These are phyloP conservation scores for Drosophila arawakana DNA, from an alignment of 1,140 invertebrate genomes.

Conservation along the genomic window DNA sequence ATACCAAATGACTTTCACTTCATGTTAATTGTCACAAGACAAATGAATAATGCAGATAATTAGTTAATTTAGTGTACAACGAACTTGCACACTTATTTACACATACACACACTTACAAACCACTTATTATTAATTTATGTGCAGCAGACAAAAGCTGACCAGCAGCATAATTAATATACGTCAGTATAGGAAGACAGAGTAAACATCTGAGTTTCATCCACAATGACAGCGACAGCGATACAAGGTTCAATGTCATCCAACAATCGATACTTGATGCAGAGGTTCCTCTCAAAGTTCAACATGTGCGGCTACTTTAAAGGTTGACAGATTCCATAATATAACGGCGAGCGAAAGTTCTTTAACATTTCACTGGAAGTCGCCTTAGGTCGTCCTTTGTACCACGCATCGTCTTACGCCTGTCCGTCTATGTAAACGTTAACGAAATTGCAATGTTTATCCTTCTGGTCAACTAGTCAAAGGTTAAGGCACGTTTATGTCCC, in stretches of 20 bases:
- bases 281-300: background rate
- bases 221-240: slow-evolving; percentile 26
- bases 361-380: background rate
- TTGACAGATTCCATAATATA: slow-evolving; percentile 5
- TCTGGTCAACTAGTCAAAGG: background rate
- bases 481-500: slow-evolving; percentile 13
- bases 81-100: slow-evolving; percentile 38
- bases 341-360: slow-evolving; percentile 5
- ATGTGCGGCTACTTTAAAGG: slow-evolving; percentile 7
- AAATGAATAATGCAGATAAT: slow-evolving; percentile 64
- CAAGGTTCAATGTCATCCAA: slow-evolving; percentile 58
- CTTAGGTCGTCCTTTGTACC: background rate
- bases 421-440: background rate
- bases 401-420: background rate
- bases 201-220: slow-evolving; percentile 16
- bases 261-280: slow-evolving; percentile 25
- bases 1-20: slow-evolving; percentile 21
- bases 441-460: slow-evolving; percentile 9
- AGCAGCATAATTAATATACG: slow-evolving; percentile 64
- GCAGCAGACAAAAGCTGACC: slow-evolving; percentile 57
- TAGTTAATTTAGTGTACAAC: slow-evolving; percentile 58
- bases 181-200: slow-evolving; percentile 33
- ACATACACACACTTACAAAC: slow-evolving; percentile 3
- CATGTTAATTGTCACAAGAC: slow-evolving; percentile 18
- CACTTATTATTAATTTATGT: slow-evolving; percentile 70